Conservation (phyloP, 2,113 vertebrate species). For the Toxotes chatareus region DNA sequence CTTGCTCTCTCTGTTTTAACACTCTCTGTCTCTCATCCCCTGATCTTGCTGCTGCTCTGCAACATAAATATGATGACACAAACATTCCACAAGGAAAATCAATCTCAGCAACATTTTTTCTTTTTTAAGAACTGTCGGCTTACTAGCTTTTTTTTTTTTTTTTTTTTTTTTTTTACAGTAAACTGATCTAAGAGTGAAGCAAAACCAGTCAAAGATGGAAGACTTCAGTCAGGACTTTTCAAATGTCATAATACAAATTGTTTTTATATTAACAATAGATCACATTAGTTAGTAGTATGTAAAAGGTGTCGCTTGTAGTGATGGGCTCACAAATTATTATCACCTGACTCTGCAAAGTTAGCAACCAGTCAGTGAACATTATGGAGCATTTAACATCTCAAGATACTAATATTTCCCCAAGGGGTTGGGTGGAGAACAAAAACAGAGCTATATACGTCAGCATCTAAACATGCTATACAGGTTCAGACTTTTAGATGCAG, state of each 20-base stretch:
- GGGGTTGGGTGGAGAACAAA: not conserved
- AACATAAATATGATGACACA: constrained; percentile 32
- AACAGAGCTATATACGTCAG: too few species aligned
- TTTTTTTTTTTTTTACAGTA: not conserved
- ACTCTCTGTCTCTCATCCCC: constrained; percentile 14
- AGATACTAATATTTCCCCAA: not conserved
- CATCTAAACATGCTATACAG: not conserved
- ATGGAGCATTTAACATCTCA: not conserved
- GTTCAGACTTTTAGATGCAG: not conserved
- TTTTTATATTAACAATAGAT: not conserved
- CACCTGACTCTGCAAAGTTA: not conserved
- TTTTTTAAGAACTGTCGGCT: not conserved
- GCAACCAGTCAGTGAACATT: not conserved
- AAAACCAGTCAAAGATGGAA: not conserved
- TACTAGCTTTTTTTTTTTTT: not conserved
- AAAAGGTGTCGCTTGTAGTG: not conserved
- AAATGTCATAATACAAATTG: not conserved
- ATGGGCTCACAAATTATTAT: not conserved
- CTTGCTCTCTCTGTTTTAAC: constrained; percentile 25
- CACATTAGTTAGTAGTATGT: not conserved
- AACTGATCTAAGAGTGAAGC: constrained; percentile 12
- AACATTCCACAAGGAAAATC: constrained; percentile 18
- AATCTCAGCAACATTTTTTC: constrained; percentile 32
- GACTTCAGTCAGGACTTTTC: constrained; percentile 2
- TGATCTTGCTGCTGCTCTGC: constrained; percentile 28